Evolutionary conservation across 2,113 vertebrate genomes (phyloP), one percentile per base, ranked within the genome.

Genomic region (Lycaon pictus): DNA sequence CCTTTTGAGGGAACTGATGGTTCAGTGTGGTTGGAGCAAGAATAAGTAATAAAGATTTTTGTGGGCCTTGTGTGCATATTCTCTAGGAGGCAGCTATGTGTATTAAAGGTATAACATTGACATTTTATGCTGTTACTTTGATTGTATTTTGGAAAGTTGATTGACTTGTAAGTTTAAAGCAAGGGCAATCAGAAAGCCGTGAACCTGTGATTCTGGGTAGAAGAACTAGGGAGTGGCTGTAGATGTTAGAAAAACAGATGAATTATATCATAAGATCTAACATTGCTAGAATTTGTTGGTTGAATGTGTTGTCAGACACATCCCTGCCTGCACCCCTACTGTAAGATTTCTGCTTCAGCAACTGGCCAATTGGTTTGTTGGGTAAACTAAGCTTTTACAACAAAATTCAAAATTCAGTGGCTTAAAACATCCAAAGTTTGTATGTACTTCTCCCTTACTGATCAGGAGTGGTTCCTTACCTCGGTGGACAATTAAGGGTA

Each of bases 381-480:
- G 29, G n/a, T 80, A 92, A 43, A 23, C 53, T 88, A 74, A 87
- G 43, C 13, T 67, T 11, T 37, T 93, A 19, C 53, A 81, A 69
- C 53, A 79, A 74, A 87, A 60, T 15, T 87, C 81, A 77, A 43
- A 74, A 74, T 60, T 91, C n/a, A 77, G 25, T 89, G 62, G 12
- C 12, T 60, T 88, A 93, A 96, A 89, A 15, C 55, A 27, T 88
- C 72, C 20, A 32, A 63, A 77, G 22, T 90, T 72, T 67, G 10
- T 80, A 9, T 72, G 62, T 76, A 72, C 67, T 93, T 88, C 32
- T 88, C 56, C 43, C 20, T 97, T 55, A 72, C 22, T 88, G 48
- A 65, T 97, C 29, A 74, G 15, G n/a, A 93, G 16, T 79, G 55
- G 37, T 88, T 96, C n/a, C 56, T 96, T 94, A 95, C 77, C 25